A percentile compares a stretch with the other conserved stretches of the same genome.
Conservation (phyloP, 2,888 invertebrate genomes). For the Drosophila testacea region DNA sequence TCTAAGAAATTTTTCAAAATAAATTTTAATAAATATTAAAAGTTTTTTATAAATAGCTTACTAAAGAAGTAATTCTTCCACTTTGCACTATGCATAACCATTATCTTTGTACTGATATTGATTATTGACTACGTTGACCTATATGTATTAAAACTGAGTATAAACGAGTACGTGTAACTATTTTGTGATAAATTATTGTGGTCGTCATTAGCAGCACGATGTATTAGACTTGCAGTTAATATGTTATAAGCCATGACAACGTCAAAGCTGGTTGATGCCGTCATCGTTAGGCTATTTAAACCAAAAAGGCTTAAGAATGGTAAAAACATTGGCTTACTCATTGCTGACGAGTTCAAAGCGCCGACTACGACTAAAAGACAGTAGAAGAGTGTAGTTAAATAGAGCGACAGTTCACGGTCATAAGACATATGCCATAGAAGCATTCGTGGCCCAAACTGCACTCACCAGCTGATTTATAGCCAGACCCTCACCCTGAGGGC, state of each 20-base stretch:
- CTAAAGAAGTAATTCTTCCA: neutral
- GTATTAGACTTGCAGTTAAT: constrained; percentile 14
- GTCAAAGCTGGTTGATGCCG: constrained; percentile 29
- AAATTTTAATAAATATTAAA: no score
- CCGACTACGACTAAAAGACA: constrained; percentile 13
- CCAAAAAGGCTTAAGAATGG: neutral
- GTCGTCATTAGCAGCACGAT: constrained; percentile 35
- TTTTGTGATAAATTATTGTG: neutral
- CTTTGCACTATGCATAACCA: neutral
- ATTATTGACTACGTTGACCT: constrained; percentile 39
- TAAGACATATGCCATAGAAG: constrained; percentile 54
- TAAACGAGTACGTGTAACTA: constrained; percentile 1
- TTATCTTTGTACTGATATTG: constrained; percentile 34
- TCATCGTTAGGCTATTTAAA: constrained; percentile 25
- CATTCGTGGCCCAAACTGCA: constrained; percentile 45
- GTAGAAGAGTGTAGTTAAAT: constrained; percentile 18
- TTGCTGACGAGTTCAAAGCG: constrained; percentile 47
- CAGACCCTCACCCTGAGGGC: constrained; percentile 19
- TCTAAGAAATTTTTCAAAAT: no score
- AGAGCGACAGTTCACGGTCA: constrained; percentile 59
- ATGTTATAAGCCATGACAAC: constrained; percentile 1
- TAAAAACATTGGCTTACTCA: constrained; percentile 11
- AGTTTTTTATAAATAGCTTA: neutral
- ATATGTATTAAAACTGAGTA: constrained; percentile 26
- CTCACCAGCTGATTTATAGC: constrained; percentile 51